phyloP scores from a whole-genome alignment of 2,888 invertebrate species.

The Strigamia transsilvanica region DNA sequence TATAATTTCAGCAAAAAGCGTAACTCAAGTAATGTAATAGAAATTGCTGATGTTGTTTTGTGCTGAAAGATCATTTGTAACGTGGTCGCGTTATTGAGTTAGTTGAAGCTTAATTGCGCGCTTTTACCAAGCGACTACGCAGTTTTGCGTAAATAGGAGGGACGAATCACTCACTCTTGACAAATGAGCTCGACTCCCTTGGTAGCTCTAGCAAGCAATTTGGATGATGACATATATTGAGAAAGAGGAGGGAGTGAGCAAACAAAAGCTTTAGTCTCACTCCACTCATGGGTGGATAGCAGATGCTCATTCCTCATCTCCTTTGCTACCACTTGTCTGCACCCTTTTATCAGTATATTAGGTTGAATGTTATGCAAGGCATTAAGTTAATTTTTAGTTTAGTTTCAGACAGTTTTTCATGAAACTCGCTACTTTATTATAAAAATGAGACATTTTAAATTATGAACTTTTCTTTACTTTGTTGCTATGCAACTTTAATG shows the following conservation, averaged over 20 bases:
- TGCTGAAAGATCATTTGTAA: slow-evolving; percentile 45
- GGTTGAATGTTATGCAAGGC: background rate
- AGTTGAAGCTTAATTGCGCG: slow-evolving; percentile 35
- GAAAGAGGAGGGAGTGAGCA: slow-evolving; percentile 1
- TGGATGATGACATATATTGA: slow-evolving; percentile 46
- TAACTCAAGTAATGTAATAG: background rate
- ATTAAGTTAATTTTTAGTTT: background rate
- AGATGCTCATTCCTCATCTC: slow-evolving; percentile 33
- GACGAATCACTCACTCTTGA: slow-evolving; percentile 48
- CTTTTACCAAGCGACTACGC: slow-evolving; percentile 26
- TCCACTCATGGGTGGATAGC: slow-evolving; percentile 26
- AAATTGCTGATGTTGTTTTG: background rate
- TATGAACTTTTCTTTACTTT: too few relatives aligned
- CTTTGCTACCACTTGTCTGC: slow-evolving; percentile 18
- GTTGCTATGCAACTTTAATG: too few relatives aligned
- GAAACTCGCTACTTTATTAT: too few relatives aligned
- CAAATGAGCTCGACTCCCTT: slow-evolving; percentile 43
- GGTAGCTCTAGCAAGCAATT: slow-evolving; percentile 47
- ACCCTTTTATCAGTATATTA: slow-evolving; percentile 36
- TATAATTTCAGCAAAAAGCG: background rate
- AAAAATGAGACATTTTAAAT: too few relatives aligned
- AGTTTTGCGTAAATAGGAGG: slow-evolving; percentile 43
- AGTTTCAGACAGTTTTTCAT: too few relatives aligned
- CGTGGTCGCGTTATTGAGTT: slow-evolving; percentile 42
- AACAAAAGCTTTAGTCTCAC: slow-evolving; percentile 33